A percentile compares a stretch with the other conserved stretches of the same genome.
These are phyloP conservation scores for Octopus sinensis DNA, from an alignment of 1,140 invertebrate species.

Conservation along the genomic window DNA sequence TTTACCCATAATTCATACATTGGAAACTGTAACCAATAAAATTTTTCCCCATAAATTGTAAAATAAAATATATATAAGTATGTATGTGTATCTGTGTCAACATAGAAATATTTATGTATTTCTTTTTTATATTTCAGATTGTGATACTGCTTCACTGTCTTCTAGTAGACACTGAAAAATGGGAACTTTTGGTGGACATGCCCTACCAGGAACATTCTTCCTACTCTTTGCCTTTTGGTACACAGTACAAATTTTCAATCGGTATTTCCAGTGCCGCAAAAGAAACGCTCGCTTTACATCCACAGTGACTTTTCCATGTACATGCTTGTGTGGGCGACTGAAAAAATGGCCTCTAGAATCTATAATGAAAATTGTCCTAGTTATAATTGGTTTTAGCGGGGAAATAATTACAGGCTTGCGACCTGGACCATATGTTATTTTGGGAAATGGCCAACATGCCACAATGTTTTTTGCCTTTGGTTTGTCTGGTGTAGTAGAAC, in stretches of 20 bases:
- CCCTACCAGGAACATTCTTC: conserved; percentile 61
- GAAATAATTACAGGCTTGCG: conserved; percentile 57
- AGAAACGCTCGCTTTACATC: conserved; percentile 45
- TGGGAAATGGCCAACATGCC: conserved; percentile 61
- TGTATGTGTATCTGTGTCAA: neutral
- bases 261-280: conserved; percentile 45
- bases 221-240: conserved; percentile 60
- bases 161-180: conserved; percentile 34
- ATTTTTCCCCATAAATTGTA: neutral
- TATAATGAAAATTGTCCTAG: conserved; percentile 53
- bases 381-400: conserved; percentile 53
- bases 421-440: conserved; percentile 51
- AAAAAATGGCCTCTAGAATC: conserved; percentile 51
- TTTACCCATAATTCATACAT: neutral
- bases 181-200: conserved; percentile 59
- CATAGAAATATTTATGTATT: neutral
- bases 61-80: neutral
- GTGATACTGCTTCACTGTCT: neutral
- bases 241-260: conserved; percentile 51
- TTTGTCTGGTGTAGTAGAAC: conserved; percentile 56
- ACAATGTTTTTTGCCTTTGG: conserved; percentile 64
- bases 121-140: conserved; percentile 6
- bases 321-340: conserved; percentile 46
- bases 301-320: conserved; percentile 47
- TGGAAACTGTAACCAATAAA: neutral